Evolutionary conservation across 2,113 vertebrate species (phyloP).

Genomic region (Coreoperca whiteheadi): DNA sequence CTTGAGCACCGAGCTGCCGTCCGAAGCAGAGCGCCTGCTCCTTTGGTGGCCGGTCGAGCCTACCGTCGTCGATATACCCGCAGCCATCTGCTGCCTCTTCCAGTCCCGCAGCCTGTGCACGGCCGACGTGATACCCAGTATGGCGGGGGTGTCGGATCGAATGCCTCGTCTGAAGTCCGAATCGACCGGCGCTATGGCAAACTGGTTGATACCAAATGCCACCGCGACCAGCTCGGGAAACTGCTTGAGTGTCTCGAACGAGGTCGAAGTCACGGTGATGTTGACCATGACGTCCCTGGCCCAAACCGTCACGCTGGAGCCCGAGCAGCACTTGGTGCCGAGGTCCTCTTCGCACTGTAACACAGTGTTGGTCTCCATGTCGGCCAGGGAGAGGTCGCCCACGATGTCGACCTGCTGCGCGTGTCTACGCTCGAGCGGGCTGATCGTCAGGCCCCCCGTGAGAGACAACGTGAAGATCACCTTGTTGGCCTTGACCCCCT

Average conservation of each 20-base stretch:
- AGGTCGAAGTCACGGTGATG: background rate
- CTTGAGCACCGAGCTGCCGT: no score
- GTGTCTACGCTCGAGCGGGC: background rate
- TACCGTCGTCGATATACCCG: background rate
- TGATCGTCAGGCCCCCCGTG: background rate
- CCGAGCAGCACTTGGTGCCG: conserved; percentile 8
- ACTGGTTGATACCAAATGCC: conserved; percentile 23
- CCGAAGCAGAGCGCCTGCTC: no score
- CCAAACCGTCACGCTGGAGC: background rate
- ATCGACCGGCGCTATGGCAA: background rate
- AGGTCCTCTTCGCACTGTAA: no score
- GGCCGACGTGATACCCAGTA: conserved; percentile 12
- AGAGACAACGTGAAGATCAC: background rate
- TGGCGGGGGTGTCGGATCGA: background rate
- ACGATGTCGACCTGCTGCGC: no score
- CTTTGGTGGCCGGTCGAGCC: no score
- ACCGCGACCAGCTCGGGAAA: background rate
- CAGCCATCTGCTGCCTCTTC: background rate
- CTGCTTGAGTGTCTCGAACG: no score
- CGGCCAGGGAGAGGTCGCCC: background rate
- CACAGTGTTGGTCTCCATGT: conserved; percentile 2
- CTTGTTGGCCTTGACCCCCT: conserved; percentile 7
- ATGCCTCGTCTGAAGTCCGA: conserved; percentile 20
- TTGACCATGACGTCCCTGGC: background rate
- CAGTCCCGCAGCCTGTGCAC: conserved; percentile 22